phyloP scores from a whole-genome alignment of 2,888 invertebrate genomes.

The Phortica okadai region DNA sequence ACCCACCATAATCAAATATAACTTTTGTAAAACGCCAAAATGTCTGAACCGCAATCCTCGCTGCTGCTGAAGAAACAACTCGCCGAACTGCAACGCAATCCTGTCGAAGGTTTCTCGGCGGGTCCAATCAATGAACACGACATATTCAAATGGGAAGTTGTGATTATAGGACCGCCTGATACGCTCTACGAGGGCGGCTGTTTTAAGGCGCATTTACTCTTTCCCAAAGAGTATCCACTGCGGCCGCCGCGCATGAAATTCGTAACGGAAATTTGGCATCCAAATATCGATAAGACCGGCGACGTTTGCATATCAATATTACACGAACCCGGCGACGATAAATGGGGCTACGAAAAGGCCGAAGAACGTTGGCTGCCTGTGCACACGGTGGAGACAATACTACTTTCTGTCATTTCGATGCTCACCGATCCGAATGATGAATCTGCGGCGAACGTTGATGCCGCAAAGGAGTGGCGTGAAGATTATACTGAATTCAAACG shows the following conservation, averaged over 20 bases:
- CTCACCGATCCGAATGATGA: constrained; percentile 99
- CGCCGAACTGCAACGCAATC: constrained; percentile 98
- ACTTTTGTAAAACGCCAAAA: constrained; percentile 73
- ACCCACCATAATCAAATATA: too few species aligned
- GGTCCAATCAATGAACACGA: constrained; percentile 99
- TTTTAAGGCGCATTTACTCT: constrained; percentile 98
- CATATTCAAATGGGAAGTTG: constrained; percentile 99
- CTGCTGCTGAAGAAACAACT: constrained; percentile 95
- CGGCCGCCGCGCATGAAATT: constrained; percentile 99
- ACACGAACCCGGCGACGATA: constrained; percentile 99
- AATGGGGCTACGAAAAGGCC: constrained; percentile 98
- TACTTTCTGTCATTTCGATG: constrained; percentile 99
- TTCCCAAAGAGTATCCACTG: constrained; percentile 98
- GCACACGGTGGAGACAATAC: constrained; percentile 98
- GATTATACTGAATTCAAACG: constrained; percentile 97
- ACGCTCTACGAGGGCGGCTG: constrained; percentile 99
- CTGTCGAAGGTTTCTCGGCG: constrained; percentile 99
- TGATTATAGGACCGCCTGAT: constrained; percentile 99
- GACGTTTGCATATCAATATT: constrained; percentile 98
- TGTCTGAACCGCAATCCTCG: constrained; percentile 96
- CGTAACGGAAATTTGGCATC: constrained; percentile 99
- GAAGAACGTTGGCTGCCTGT: constrained; percentile 99
- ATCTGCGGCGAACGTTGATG: constrained; percentile 99
- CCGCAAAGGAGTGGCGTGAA: constrained; percentile 99
- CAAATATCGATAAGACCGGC: constrained; percentile 83